Evolutionary conservation across 2,113 vertebrate species (phyloP).

Genomic region (Saccopteryx bilineata): DNA sequence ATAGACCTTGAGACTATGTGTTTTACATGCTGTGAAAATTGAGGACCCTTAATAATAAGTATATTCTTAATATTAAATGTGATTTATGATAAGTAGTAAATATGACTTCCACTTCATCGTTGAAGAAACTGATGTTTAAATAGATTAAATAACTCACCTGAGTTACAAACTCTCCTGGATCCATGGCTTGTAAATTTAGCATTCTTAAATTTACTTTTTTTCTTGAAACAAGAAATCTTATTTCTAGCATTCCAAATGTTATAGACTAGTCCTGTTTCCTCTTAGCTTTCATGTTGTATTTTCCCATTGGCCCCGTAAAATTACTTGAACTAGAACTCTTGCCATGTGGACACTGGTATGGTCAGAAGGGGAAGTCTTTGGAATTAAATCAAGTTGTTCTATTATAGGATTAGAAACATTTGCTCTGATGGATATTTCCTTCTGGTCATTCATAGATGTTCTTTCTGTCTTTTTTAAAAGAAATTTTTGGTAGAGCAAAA

Average conservation of each 20-base stretch:
- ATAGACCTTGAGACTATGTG: neutral
- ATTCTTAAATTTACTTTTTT: constrained; percentile 26
- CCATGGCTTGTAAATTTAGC: neutral
- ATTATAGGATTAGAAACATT: neutral
- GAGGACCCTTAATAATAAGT: constrained; percentile 2
- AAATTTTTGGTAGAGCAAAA: constrained; percentile 14
- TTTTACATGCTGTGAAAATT: constrained; percentile 8
- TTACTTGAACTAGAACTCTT: neutral
- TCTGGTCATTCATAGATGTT: neutral
- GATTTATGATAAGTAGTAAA: constrained; percentile 41
- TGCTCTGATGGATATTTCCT: constrained; percentile 24
- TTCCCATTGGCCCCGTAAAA: neutral
- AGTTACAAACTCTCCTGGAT: neutral
- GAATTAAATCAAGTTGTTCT: constrained; percentile 5
- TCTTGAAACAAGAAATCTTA: neutral
- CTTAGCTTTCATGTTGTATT: neutral
- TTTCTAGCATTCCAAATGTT: neutral
- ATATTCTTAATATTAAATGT: neutral
- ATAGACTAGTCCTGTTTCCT: neutral
- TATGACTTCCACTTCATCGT: neutral
- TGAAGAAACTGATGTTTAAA: neutral
- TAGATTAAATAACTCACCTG: neutral
- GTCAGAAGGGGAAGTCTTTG: neutral
- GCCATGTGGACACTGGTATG: constrained; percentile 3
- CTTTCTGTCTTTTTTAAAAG: constrained; percentile 1